Evolutionary conservation across 2,113 vertebrate species (phyloP).

Genomic region (Loxodonta africana): DNA sequence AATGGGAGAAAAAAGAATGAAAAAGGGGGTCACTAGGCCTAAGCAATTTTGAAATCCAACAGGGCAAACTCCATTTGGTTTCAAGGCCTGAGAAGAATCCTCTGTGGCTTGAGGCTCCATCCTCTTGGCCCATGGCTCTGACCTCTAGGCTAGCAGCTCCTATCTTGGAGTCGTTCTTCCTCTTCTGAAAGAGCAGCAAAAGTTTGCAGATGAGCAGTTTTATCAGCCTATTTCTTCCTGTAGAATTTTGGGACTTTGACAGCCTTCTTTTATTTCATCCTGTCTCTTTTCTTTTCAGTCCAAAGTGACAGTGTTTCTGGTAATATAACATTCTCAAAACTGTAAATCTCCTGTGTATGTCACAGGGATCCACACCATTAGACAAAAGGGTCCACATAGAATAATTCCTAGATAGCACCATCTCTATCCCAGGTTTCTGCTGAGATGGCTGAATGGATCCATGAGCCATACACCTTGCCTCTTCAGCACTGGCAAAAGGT

Average conservation of each 20-base stretch:
- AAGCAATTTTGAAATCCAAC: not conserved
- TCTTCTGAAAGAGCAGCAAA: not conserved
- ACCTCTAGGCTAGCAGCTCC: not conserved
- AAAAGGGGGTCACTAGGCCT: not conserved
- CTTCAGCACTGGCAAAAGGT: not conserved
- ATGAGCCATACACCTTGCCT: not conserved
- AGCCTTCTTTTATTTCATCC: conserved; percentile 56
- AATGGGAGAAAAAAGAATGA: not conserved
- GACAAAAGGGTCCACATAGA: not conserved
- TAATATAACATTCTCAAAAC: conserved; percentile 38
- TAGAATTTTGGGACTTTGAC: not conserved
- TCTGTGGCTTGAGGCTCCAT: not conserved
- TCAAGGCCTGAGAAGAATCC: not conserved
- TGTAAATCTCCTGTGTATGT: not conserved
- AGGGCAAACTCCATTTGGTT: not conserved
- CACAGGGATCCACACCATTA: not conserved
- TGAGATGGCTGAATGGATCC: not conserved
- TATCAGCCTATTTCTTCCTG: conserved; percentile 12
- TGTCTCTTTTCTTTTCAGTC: conserved; percentile 1
- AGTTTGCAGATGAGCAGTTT: conserved; percentile 14
- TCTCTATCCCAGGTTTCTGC: conserved; percentile 3
- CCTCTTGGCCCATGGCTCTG: not conserved
- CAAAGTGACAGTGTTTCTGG: conserved; percentile 11
- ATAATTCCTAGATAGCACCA: not conserved
- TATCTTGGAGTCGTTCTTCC: not conserved